Conservation (phyloP, 53 echinoderm and acorn worm species). For the Temnopleurus reevesii region DNA sequence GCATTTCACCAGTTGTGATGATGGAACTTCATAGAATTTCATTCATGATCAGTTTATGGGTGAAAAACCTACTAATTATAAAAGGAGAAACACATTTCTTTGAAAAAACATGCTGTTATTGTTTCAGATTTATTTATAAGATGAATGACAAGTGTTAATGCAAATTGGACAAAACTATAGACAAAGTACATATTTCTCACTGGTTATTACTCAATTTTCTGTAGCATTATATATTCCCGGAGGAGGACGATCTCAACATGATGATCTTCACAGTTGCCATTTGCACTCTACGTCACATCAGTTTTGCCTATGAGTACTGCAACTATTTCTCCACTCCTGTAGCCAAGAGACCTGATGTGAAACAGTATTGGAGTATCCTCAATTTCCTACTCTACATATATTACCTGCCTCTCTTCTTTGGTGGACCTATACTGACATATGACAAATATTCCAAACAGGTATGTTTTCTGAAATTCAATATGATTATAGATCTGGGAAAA, state of each 20-base stretch:
- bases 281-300: constrained; percentile 70
- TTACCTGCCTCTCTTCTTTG: constrained; percentile 80
- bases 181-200: no score
- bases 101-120: no score
- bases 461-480: no score
- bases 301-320: constrained; percentile 82
- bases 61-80: no score
- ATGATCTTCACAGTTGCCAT: constrained; percentile 72
- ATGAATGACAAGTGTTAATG: no score
- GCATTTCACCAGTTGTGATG: no score
- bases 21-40: no score
- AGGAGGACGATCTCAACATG: constrained; percentile 63
- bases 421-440: constrained; percentile 80
- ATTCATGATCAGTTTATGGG: no score
- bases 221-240: constrained; percentile 2
- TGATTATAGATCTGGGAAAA: no score
- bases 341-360: constrained; percentile 53
- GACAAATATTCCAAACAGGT: constrained; percentile 79
- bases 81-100: no score
- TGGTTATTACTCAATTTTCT: neutral
- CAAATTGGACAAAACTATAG: no score
- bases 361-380: constrained; percentile 69
- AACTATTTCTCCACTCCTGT: constrained; percentile 17
- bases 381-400: constrained; percentile 72
- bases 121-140: no score